Evolutionary conservation across 35 echinoderm and acorn worm genomes (phyloP).

Genomic region (Patiria miniata): DNA sequence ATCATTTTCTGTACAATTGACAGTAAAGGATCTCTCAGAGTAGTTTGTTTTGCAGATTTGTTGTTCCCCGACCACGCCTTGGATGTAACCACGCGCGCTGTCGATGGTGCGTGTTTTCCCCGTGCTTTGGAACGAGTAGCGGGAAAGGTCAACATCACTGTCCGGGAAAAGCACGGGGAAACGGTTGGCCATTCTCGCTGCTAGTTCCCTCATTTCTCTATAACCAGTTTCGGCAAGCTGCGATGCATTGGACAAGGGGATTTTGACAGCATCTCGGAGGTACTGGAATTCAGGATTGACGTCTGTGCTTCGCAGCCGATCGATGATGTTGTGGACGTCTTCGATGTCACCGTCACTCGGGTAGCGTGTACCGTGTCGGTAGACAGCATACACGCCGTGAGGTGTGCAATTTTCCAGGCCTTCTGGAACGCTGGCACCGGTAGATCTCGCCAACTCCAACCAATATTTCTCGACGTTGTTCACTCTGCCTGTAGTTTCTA

Average conservation of each 20-base stretch:
- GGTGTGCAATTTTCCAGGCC: slow-evolving; percentile 24
- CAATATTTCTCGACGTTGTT: neutral
- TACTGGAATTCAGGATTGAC: slow-evolving; percentile 50
- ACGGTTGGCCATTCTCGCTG: slow-evolving; percentile 8
- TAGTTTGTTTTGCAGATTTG: neutral
- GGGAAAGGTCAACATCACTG: neutral
- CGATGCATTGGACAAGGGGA: slow-evolving; percentile 2
- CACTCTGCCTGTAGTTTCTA: neutral
- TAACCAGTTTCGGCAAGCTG: slow-evolving; percentile 27
- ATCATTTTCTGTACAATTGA: neutral
- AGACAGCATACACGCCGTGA: slow-evolving; percentile 34
- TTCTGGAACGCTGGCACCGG: slow-evolving; percentile 15
- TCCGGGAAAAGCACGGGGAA: slow-evolving; percentile 14
- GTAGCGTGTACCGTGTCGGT: slow-evolving; percentile 52
- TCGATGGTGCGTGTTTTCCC: slow-evolving; percentile 42
- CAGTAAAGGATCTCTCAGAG: neutral
- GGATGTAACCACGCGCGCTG: slow-evolving; percentile 44
- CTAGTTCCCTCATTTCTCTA: slow-evolving; percentile 27
- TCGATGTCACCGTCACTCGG: slow-evolving; percentile 25
- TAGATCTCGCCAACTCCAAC: neutral
- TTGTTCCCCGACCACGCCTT: slow-evolving; percentile 24
- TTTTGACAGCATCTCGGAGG: slow-evolving; percentile 25
- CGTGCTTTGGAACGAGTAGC: slow-evolving; percentile 47
- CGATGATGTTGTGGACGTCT: slow-evolving; percentile 11
- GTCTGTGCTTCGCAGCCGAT: neutral